phyloP scores from a whole-genome alignment of 2,797 vertebrate genomes.

The Phrynocephalus guinanensis region DNA sequence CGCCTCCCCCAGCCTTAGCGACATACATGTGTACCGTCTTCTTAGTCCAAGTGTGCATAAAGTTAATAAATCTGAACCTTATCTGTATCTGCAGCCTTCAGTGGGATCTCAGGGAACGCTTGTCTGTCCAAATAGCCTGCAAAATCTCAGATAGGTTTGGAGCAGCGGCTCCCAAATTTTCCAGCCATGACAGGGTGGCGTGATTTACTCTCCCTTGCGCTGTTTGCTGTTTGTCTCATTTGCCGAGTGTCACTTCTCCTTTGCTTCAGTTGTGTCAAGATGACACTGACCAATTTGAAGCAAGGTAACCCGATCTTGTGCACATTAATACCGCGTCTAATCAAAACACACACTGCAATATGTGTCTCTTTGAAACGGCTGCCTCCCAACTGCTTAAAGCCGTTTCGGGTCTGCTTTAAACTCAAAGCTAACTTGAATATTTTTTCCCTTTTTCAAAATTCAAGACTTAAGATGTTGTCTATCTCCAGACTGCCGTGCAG shows the following conservation, averaged over 20 bases:
- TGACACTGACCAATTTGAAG: conserved; percentile 49
- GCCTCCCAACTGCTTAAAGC: conserved; percentile 1
- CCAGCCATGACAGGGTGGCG: conserved; percentile 62
- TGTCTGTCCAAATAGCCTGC: conserved; percentile 67
- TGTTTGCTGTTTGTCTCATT: conserved; percentile 64
- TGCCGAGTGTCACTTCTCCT: conserved; percentile 46
- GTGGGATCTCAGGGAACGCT: conserved; percentile 60
- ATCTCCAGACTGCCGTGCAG: not conserved
- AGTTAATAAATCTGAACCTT: conserved; percentile 75
- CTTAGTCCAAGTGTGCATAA: conserved; percentile 63
- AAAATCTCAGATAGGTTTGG: conserved; percentile 69
- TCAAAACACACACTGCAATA: conserved; percentile 22
- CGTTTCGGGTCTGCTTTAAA: conserved; percentile 17
- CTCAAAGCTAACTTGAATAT: not conserved
- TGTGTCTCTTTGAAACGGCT: not conserved
- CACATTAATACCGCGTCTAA: conserved; percentile 51
- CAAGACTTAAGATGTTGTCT: not conserved
- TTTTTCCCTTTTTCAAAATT: not conserved
- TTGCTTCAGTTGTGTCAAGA: conserved; percentile 53
- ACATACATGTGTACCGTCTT: not conserved
- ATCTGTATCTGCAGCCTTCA: conserved; percentile 69
- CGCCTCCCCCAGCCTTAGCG: conserved; percentile 31
- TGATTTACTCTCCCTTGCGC: conserved; percentile 51
- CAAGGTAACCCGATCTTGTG: conserved; percentile 39
- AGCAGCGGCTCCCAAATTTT: conserved; percentile 61